A percentile compares a stretch with the other conserved stretches of the same genome.
These are phyloP conservation scores for Eclectus roratus DNA, from an alignment of 2,113 vertebrate species.

Conservation along the genomic window DNA sequence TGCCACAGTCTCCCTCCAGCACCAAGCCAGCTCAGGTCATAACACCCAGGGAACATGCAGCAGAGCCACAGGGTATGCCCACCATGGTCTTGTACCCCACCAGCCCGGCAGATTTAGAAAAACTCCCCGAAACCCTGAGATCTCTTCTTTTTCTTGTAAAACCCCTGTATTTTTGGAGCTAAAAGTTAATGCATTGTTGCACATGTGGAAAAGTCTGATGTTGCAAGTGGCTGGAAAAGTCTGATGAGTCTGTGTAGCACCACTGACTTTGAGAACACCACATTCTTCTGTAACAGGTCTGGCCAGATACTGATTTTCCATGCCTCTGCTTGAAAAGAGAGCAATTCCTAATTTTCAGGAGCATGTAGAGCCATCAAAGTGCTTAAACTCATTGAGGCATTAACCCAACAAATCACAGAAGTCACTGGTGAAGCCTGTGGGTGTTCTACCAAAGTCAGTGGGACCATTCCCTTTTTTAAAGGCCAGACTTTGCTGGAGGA, in stretches of 20 bases:
- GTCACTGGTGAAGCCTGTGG: neutral
- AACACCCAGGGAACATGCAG: neutral
- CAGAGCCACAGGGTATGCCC: neutral
- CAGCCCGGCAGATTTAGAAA: neutral
- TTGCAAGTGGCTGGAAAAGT: accelerated
- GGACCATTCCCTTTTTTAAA: neutral
- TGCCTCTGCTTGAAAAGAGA: neutral
- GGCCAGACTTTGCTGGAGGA: neutral
- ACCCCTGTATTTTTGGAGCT: neutral
- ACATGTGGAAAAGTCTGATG: neutral
- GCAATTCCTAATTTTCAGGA: neutral
- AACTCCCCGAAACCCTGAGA: neutral
- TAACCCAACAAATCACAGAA: neutral
- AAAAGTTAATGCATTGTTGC: neutral
- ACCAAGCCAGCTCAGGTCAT: neutral
- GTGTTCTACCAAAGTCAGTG: neutral
- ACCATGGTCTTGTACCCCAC: neutral
- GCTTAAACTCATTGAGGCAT: neutral
- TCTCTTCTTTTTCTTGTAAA: neutral
- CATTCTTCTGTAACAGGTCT: neutral
- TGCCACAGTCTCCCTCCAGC: neutral
- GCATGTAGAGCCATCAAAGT: neutral
- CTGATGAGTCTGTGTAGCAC: neutral
- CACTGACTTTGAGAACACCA: neutral
- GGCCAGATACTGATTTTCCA: neutral